Conservation (phyloP, 2,113 vertebrate species). For the Isichthys henryi region DNA sequence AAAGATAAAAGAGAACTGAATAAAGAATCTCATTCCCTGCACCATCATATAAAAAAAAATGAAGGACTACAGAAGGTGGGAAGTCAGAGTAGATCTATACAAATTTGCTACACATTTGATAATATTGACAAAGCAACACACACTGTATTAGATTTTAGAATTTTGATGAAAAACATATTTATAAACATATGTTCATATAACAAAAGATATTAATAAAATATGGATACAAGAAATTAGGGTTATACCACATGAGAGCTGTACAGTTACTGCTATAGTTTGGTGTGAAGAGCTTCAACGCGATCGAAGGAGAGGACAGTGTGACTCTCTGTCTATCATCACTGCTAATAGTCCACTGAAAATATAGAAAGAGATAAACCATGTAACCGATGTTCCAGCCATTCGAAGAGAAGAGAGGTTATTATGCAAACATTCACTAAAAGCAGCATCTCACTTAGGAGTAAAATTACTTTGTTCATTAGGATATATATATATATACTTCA, state of each 20-base stretch:
- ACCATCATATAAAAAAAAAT: not conserved
- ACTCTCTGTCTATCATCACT: not conserved
- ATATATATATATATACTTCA: too few relatives aligned
- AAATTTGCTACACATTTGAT: not conserved
- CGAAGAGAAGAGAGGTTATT: not conserved
- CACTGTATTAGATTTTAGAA: not conserved
- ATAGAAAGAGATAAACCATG: not conserved
- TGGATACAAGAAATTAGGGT: not conserved
- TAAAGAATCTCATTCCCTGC: not conserved
- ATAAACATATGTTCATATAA: not conserved
- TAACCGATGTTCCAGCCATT: not conserved
- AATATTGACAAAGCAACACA: not conserved
- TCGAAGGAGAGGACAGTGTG: not conserved
- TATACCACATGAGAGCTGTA: not conserved
- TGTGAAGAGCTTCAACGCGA: not conserved
- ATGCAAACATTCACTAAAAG: not conserved
- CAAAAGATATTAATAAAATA: not conserved
- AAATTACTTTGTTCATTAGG: too few relatives aligned
- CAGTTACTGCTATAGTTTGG: not conserved
- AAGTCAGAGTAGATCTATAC: not conserved
- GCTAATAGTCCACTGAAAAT: not conserved
- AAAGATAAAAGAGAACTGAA: not conserved
- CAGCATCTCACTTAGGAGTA: too few relatives aligned
- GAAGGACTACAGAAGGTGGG: not conserved
- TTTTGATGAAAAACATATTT: not conserved